Percentiles rank a stretch among this genome's conserved stretches.
Conservation (phyloP, 2,888 invertebrate genomes). For the Drosophila vallismaia region DNA sequence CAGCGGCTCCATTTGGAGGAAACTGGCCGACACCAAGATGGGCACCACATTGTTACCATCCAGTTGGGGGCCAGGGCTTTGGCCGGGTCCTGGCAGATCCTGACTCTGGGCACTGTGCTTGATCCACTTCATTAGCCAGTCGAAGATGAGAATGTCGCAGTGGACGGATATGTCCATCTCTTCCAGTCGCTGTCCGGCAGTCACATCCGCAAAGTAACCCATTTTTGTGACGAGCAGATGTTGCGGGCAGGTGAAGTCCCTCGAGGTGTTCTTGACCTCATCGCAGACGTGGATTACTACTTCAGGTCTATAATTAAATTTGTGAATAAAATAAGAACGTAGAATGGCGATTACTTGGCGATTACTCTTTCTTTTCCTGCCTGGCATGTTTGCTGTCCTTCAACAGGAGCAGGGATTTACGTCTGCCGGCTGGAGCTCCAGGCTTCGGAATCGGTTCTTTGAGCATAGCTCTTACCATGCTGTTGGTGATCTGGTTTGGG, state of each 20-base stretch:
- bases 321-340: background rate
- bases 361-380: constrained; percentile 67
- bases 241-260: constrained; percentile 95
- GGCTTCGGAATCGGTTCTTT: constrained; percentile 56
- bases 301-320: constrained; percentile 86
- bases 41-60: constrained; percentile 95
- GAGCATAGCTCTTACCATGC: constrained; percentile 61
- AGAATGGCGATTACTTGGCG: constrained; percentile 27
- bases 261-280: constrained; percentile 94
- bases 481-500: constrained; percentile 26
- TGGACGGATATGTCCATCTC: constrained; percentile 99
- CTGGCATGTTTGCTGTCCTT: constrained; percentile 63
- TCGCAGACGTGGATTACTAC: constrained; percentile 98
- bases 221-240: constrained; percentile 94
- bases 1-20: constrained; percentile 95
- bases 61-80: constrained; percentile 85
- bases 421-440: constrained; percentile 26
- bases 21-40: constrained; percentile 96
- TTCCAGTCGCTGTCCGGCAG: constrained; percentile 91
- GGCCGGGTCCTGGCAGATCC: constrained; percentile 56
- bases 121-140: constrained; percentile 98
- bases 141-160: constrained; percentile 97
- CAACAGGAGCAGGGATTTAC: constrained; percentile 63
- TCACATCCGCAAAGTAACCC: constrained; percentile 97
- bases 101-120: constrained; percentile 86